Percentiles rank a stretch among this genome's conserved stretches.
phyloP scores from a whole-genome alignment of 2,113 vertebrate species.

The Chamaetylas fuelleborni region DNA sequence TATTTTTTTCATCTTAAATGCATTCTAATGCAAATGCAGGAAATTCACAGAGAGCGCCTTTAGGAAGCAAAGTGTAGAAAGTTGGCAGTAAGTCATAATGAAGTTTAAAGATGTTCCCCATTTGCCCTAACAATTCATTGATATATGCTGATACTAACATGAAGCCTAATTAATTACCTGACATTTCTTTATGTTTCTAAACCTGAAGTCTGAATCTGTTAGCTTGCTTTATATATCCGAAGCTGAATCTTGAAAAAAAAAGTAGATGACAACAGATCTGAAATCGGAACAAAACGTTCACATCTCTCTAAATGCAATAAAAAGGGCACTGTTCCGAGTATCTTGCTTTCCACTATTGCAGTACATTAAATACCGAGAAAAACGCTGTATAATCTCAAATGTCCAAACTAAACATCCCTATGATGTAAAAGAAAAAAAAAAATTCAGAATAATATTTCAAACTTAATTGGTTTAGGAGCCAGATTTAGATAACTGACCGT shows the following conservation, averaged over 20 bases:
- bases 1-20: slow-evolving; percentile 69
- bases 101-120: slow-evolving; percentile 67
- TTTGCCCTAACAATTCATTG: slow-evolving; percentile 11
- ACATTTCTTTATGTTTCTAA: slow-evolving; percentile 15
- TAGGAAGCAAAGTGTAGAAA: slow-evolving; percentile 71
- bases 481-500: slow-evolving; percentile 51
- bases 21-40: slow-evolving; percentile 77
- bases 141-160: slow-evolving; percentile 33
- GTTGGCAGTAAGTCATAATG: slow-evolving; percentile 67
- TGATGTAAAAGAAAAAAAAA: slow-evolving; percentile 44
- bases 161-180: slow-evolving; percentile 50
- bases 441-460: slow-evolving; percentile 52
- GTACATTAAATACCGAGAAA: slow-evolving; percentile 58
- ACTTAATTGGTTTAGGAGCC: slow-evolving; percentile 61
- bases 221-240: slow-evolving; percentile 19
- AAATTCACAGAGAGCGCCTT: slow-evolving; percentile 63
- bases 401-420: slow-evolving; percentile 22
- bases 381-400: slow-evolving; percentile 11
- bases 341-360: slow-evolving; percentile 48
- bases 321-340: slow-evolving; percentile 46
- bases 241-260: slow-evolving; percentile 21
- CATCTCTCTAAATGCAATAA: slow-evolving; percentile 17
- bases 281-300: slow-evolving; percentile 35
- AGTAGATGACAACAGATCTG: slow-evolving; percentile 13
- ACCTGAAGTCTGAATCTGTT: slow-evolving; percentile 38